Conservation (phyloP, 2,113 vertebrate genomes). For the Gopherus flavomarginatus region DNA sequence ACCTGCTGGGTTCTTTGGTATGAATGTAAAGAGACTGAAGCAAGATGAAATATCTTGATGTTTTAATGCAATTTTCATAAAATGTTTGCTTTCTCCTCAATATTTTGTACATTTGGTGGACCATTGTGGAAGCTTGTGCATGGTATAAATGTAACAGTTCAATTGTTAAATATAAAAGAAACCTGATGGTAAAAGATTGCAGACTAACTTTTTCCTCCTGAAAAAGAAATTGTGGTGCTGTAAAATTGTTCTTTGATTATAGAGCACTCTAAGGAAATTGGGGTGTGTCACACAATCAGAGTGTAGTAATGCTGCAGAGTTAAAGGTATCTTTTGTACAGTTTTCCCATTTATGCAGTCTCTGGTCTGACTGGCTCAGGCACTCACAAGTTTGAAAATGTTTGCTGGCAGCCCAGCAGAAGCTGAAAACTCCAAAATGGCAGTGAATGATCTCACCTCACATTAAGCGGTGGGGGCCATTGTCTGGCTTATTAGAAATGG, state of each 20-base stretch:
- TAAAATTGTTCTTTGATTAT: neutral
- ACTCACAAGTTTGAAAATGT: neutral
- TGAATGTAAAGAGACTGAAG: neutral
- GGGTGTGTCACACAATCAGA: neutral
- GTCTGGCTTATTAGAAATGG: neutral
- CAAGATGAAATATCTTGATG: neutral
- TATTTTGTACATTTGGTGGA: neutral
- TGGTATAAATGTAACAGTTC: neutral
- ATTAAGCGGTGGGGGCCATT: neutral
- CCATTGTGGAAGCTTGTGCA: neutral
- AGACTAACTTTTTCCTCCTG: neutral
- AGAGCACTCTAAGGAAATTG: fast-evolving
- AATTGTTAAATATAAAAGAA: neutral
- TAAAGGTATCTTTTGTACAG: neutral
- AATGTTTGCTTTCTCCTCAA: fast-evolving
- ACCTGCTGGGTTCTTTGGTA: neutral
- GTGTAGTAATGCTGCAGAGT: fast-evolving
- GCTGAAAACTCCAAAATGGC: neutral
- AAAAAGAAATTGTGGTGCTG: neutral
- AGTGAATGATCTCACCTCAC: fast-evolving
- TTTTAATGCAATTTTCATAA: neutral
- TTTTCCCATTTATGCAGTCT: neutral
- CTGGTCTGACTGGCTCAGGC: neutral
- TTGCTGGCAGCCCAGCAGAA: neutral
- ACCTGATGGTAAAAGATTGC: neutral